Evolutionary conservation across 2,797 vertebrate species (phyloP).

Genomic region (Chrysocyon brachyurus): DNA sequence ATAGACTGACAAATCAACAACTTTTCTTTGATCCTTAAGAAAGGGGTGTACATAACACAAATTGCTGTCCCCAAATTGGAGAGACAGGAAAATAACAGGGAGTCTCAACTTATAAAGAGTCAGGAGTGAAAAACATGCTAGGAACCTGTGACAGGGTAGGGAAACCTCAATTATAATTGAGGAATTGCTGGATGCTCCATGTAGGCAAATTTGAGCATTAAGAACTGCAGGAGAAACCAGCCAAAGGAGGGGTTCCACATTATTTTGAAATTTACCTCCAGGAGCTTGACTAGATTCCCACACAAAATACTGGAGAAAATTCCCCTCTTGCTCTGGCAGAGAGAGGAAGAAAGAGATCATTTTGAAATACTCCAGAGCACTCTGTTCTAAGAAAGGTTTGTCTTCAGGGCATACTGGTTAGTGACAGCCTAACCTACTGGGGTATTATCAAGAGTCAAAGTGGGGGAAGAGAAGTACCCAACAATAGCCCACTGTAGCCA

Average conservation of each 20-base stretch:
- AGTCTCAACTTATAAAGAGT: not conserved
- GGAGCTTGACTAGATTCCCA: not conserved
- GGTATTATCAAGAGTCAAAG: not conserved
- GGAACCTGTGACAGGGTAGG: not conserved
- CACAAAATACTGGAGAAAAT: not conserved
- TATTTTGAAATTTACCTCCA: slow-evolving; percentile 28
- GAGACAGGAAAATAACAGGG: not conserved
- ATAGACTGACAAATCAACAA: not conserved
- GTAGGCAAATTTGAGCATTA: not conserved
- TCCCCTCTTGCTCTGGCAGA: not conserved
- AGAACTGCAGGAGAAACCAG: not conserved
- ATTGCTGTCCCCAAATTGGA: not conserved
- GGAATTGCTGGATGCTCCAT: not conserved
- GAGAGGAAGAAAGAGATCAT: not conserved
- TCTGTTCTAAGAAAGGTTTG: not conserved
- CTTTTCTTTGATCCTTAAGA: not conserved
- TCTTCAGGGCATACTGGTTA: not conserved
- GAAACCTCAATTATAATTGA: not conserved
- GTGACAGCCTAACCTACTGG: not conserved
- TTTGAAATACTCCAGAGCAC: not conserved
- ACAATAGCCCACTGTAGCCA: not conserved
- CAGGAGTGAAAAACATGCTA: not conserved
- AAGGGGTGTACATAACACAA: not conserved
- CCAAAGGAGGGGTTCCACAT: not conserved
- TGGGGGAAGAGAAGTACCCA: not conserved